Conservation (phyloP, 2,888 invertebrate genomes). For the Hoplodrina ambigua region DNA sequence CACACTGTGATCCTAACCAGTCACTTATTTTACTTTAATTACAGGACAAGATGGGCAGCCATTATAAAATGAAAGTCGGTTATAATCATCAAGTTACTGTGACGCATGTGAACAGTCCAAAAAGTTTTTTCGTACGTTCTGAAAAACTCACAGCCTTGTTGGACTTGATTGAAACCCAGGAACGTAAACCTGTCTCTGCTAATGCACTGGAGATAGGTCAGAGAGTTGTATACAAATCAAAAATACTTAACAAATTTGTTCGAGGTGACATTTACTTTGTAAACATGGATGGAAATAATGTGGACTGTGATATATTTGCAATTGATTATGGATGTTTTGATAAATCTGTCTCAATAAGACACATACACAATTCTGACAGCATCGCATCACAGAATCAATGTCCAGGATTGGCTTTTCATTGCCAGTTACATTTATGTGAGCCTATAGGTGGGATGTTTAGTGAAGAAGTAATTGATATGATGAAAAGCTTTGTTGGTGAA, state of each 20-base stretch:
- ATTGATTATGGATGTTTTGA: slow-evolving; percentile 57
- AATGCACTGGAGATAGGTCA: slow-evolving; percentile 14
- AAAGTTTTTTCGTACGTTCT: slow-evolving; percentile 48
- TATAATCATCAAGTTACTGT: slow-evolving; percentile 40
- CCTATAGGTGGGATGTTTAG: slow-evolving; percentile 34
- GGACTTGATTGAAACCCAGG: slow-evolving; percentile 38
- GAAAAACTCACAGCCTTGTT: slow-evolving; percentile 9
- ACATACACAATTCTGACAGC: slow-evolving; percentile 24
- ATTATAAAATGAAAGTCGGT: slow-evolving; percentile 40
- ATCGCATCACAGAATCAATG: not conserved
- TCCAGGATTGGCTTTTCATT: slow-evolving; percentile 51
- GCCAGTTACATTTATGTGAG: slow-evolving; percentile 47
- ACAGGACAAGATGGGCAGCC: slow-evolving; percentile 17
- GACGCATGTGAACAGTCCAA: slow-evolving; percentile 51
- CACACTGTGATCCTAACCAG: no score
- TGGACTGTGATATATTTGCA: slow-evolving; percentile 39
- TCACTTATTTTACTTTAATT: slow-evolving; percentile 1
- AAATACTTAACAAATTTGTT: slow-evolving; percentile 30
- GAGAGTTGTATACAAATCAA: slow-evolving; percentile 49
- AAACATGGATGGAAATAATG: not conserved
- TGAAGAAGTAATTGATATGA: slow-evolving; percentile 41
- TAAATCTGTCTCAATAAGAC: slow-evolving; percentile 1
- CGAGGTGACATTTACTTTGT: slow-evolving; percentile 39
- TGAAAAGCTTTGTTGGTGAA: slow-evolving; percentile 38
- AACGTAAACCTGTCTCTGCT: not conserved